Base-by-base conservation (phyloP, 2,113 vertebrate genomes). In the Penelope pileata region DNA sequence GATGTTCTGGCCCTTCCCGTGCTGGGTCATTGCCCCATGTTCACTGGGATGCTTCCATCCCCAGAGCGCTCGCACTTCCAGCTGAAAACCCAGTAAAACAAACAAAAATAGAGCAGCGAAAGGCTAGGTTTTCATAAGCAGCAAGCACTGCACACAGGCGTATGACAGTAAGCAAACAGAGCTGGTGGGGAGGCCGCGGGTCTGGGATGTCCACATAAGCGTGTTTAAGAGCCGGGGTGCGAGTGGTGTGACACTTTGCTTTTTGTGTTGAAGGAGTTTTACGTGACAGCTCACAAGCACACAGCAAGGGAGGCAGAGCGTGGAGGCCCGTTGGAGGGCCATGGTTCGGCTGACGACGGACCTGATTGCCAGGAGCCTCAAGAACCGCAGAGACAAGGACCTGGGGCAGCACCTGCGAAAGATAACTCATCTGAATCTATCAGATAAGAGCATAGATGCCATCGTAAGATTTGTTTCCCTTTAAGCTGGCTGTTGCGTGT, bases 351-450 rank as follows among this genome's bases (percentile, higher is more conserved):
- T 99, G 83, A 99, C 98, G 18, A 7, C 98, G 86, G 98, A 99
- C 73, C 93, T 99, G n/a, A 98, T 99, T 74, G 98, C 98, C 74
- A 99, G 98, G 98, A 98, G 94, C 36, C 88, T 96, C 76, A 99
- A 98, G 97, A 97, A 94, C 86, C 98, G 93, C 86, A 98, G 90
- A 96, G 98, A 98, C 84, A 97, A 98, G 77, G 97, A 98, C 11
- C 86, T 98, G 26, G 79, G 91, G 59, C 98, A 98, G 19, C 98
- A 98, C 75, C 96, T 99, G 60, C 98, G 95, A 96, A 99, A 98
- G 93, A 97, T 99, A 92, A 99, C 99, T 76, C 99, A 99, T 82
- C 97, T 99, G 87, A 98, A 99, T 97, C 98, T 99, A 87, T 99
- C 98, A 92, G 97, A 98, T 97, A 98, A 97, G 97, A 99, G 98